A percentile compares a stretch with the other conserved stretches of the same genome.
Evolutionary conservation across 2,888 invertebrate species (phyloP).

Genomic region (Cloeon dipterum): DNA sequence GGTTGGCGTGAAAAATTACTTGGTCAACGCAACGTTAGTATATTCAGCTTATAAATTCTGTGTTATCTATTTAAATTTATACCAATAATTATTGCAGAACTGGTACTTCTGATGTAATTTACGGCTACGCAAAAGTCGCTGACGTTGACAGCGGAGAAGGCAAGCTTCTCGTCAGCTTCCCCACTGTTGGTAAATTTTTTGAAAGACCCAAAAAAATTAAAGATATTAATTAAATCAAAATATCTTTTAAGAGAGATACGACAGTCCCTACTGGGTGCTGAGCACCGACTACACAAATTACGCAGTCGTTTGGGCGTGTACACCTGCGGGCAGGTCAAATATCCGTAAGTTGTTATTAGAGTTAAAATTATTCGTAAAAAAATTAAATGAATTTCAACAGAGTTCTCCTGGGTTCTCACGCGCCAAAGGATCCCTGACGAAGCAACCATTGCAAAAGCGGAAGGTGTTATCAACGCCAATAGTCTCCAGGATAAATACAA

Average conservation of each 20-base stretch:
- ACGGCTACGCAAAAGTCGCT: conserved; percentile 8
- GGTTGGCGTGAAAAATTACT: conserved; percentile 9
- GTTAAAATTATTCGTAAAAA: background rate
- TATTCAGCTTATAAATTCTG: no score
- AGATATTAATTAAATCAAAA: background rate
- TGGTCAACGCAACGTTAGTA: conserved; percentile 8
- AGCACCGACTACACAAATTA: conserved; percentile 12
- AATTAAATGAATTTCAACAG: conserved; percentile 1
- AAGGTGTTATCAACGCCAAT: background rate
- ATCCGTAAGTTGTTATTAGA: conserved; percentile 4
- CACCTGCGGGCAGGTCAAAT: conserved; percentile 5
- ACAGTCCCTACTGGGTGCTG: conserved; percentile 10
- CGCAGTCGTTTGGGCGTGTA: conserved; percentile 11
- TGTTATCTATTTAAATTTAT: no score
- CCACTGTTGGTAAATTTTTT: no score
- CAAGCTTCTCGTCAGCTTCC: conserved; percentile 7
- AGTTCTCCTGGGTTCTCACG: conserved; percentile 4
- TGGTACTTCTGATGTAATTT: conserved; percentile 3
- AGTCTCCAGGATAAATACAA: background rate
- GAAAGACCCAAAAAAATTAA: no score
- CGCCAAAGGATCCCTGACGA: background rate
- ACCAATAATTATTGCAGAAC: no score
- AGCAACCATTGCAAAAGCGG: background rate
- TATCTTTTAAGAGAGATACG: conserved; percentile 6
- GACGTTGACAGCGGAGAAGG: conserved; percentile 5